Evolutionary conservation across 1,140 invertebrate genomes (phyloP).

Genomic region (Proales similis): DNA sequence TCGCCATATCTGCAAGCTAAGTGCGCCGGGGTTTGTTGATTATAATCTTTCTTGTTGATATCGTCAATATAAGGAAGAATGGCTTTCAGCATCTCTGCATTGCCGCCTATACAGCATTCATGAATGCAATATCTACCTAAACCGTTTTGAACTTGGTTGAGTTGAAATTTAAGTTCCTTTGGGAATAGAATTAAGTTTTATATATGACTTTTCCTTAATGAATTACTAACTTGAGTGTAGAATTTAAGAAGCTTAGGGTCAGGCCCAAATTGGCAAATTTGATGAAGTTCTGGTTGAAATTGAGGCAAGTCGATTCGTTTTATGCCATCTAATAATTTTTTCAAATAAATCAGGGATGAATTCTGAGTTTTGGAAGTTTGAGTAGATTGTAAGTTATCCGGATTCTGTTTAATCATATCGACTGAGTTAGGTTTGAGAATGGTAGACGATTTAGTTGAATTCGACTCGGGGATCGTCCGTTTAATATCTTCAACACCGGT

Average conservation of each 20-base stretch:
- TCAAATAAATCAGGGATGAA: too few relatives aligned
- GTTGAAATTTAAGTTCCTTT: background rate
- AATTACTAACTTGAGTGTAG: slow-evolving; percentile 1
- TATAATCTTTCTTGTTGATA: slow-evolving; percentile 12
- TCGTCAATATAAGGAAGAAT: slow-evolving; percentile 3
- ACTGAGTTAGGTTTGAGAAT: too few relatives aligned
- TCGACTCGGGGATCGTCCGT: too few relatives aligned
- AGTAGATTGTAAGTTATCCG: too few relatives aligned
- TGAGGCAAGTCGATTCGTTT: slow-evolving; percentile 13
- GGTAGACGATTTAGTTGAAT: too few relatives aligned
- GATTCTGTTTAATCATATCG: too few relatives aligned
- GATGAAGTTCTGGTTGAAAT: slow-evolving; percentile 25
- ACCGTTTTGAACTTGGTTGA: background rate
- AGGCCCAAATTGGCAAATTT: slow-evolving; percentile 17
- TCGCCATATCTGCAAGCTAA: slow-evolving; percentile 14
- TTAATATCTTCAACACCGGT: too few relatives aligned
- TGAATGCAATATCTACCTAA: slow-evolving; percentile 19
- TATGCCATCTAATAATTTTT: too few relatives aligned
- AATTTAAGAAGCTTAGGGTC: slow-evolving; percentile 3
- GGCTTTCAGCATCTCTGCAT: background rate
- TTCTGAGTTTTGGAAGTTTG: too few relatives aligned
- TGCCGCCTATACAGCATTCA: slow-evolving; percentile 31
- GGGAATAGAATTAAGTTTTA: background rate
- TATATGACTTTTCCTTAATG: background rate
- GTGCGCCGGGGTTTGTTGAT: background rate